phyloP scores from a whole-genome alignment of 53 echinoderm and acorn worm species.

The Astropecten irregularis region DNA sequence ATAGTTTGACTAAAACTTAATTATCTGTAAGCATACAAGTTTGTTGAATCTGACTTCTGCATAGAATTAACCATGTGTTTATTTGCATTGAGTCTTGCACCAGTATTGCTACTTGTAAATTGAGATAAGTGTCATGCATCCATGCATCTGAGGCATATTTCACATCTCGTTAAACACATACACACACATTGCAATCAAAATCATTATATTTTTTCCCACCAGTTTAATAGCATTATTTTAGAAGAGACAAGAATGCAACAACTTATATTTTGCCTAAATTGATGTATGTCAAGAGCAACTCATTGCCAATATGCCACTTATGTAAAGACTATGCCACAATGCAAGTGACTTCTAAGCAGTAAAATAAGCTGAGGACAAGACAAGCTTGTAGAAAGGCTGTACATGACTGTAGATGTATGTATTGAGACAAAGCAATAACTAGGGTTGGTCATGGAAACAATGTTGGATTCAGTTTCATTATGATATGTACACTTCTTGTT shows the following conservation, averaged over 20 bases:
- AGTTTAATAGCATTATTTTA: too few relatives aligned
- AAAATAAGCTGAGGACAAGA: too few relatives aligned
- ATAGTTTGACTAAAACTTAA: not conserved
- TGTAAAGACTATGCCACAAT: not conserved
- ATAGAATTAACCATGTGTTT: too few relatives aligned
- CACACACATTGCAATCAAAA: too few relatives aligned
- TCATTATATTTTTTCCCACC: too few relatives aligned
- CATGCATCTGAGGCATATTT: too few relatives aligned
- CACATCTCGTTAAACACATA: too few relatives aligned
- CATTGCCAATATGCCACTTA: not conserved
- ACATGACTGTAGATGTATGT: conserved; percentile 31
- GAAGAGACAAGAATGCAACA: not conserved
- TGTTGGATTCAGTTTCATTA: not conserved
- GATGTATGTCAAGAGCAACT: not conserved
- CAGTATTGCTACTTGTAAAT: not conserved
- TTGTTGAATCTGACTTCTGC: too few relatives aligned
- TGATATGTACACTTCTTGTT: too few relatives aligned
- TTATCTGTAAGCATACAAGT: too few relatives aligned
- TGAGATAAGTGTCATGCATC: too few relatives aligned
- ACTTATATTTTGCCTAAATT: not conserved
- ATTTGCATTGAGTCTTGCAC: not conserved
- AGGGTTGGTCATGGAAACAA: not conserved
- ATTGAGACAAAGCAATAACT: conserved; percentile 44
- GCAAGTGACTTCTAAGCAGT: conserved; percentile 1
- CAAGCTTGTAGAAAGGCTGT: conserved; percentile 29